Percentiles rank a stretch among this genome's conserved stretches.
phyloP scores from a whole-genome alignment of 1,140 invertebrate genomes.

The Pygmarrhopalites habei region DNA sequence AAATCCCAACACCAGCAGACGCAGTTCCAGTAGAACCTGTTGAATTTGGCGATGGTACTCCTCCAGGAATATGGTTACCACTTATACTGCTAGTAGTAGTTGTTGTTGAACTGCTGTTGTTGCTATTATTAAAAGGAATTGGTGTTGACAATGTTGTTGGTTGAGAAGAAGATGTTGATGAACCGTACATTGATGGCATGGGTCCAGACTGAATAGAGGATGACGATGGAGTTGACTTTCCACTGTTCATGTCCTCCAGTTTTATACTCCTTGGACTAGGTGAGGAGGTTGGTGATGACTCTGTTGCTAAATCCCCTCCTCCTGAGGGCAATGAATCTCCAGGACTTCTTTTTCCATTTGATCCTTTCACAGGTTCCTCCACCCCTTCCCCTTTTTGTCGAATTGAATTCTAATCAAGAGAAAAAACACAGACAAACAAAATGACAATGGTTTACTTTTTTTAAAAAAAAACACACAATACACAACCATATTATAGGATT shows the following conservation, averaged over 20 bases:
- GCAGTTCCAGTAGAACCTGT: constrained; percentile 18
- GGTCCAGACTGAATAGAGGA: constrained; percentile 26
- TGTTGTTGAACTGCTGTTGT: not conserved
- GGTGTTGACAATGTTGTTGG: not conserved
- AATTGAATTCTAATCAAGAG: constrained; percentile 39
- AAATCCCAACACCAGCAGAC: constrained; percentile 8
- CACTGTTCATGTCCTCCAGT: constrained; percentile 21
- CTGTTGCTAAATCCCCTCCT: constrained; percentile 7
- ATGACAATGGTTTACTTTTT: not conserved
- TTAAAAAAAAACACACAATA: not conserved
- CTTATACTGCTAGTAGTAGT: not conserved
- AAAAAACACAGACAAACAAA: not conserved
- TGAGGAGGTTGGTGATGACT: constrained; percentile 8
- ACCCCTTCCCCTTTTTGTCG: constrained; percentile 36
- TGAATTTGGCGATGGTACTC: constrained; percentile 6
- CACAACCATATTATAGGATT: not conserved
- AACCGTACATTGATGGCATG: too few relatives aligned
- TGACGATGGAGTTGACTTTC: constrained; percentile 34
- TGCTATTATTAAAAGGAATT: not conserved
- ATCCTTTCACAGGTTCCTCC: constrained; percentile 17
- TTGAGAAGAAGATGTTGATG: not conserved
- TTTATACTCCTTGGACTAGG: constrained; percentile 18
- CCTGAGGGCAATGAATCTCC: too few relatives aligned
- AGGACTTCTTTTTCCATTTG: constrained; percentile 7
- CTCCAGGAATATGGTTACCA: too few relatives aligned